Evolutionary conservation across 2,113 vertebrate genomes (phyloP).

Genomic region (Pagrus major): DNA sequence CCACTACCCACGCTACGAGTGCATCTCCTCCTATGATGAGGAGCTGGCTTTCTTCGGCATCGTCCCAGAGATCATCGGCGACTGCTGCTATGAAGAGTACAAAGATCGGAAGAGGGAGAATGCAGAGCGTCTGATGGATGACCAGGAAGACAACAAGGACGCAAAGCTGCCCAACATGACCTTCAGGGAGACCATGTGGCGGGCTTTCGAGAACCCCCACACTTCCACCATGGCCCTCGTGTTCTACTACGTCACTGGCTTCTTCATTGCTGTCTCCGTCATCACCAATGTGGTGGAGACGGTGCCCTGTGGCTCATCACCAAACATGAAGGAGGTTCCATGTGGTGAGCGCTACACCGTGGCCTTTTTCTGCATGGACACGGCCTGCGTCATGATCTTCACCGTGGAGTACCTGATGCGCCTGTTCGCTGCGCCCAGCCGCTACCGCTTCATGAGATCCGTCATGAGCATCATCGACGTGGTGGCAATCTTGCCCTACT

Average conservation of each 20-base stretch:
- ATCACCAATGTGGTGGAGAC: slow-evolving; percentile 99
- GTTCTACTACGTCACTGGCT: slow-evolving; percentile 99
- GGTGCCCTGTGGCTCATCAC: slow-evolving; percentile 90
- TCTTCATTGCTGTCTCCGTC: slow-evolving; percentile 98
- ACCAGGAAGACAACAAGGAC: slow-evolving; percentile 96
- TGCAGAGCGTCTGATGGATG: slow-evolving; percentile 94
- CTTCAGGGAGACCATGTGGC: slow-evolving; percentile 98
- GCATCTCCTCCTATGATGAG: slow-evolving; percentile 96
- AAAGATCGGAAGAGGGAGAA: slow-evolving; percentile 98
- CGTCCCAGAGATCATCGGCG: slow-evolving; percentile 96
- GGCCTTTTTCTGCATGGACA: slow-evolving; percentile 99
- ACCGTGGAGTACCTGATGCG: slow-evolving; percentile 97
- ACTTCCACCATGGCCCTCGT: slow-evolving; percentile 99
- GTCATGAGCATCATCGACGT: slow-evolving; percentile 99
- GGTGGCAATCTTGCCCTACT: slow-evolving; percentile 98
- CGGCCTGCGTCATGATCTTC: slow-evolving; percentile 99
- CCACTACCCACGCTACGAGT: slow-evolving; percentile 97
- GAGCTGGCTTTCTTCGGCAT: slow-evolving; percentile 99
- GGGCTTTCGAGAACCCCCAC: slow-evolving; percentile 99
- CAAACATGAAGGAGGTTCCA: slow-evolving; percentile 93
- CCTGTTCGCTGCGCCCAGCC: slow-evolving; percentile 95
- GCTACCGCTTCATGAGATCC: slow-evolving; percentile 96
- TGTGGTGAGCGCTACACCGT: slow-evolving; percentile 95
- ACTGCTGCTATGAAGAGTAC: slow-evolving; percentile 99
- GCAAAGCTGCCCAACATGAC: slow-evolving; percentile 93